A percentile compares a stretch with the other conserved stretches of the same genome.
Evolutionary conservation across 2,888 invertebrate species (phyloP).

Genomic region (Mayetiola destructor): DNA sequence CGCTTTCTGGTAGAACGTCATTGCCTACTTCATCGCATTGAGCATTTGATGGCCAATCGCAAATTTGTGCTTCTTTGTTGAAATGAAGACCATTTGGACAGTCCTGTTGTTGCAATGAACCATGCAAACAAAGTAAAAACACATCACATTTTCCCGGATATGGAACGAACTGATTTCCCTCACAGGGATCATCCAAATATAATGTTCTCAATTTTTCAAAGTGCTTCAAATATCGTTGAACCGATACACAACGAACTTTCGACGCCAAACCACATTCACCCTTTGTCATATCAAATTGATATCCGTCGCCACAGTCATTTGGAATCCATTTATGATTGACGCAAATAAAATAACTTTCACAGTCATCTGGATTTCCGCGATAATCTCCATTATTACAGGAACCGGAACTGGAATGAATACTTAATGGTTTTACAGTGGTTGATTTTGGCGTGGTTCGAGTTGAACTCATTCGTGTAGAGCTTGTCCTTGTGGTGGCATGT

Average conservation of each 20-base stretch:
- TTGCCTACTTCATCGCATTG: constrained; percentile 36
- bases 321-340: constrained; percentile 54
- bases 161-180: constrained; percentile 47
- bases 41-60: constrained; percentile 57
- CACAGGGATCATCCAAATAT: constrained; percentile 40
- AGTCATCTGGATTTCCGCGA: constrained; percentile 51
- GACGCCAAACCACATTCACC: constrained; percentile 63
- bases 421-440: constrained; percentile 26
- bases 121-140: constrained; percentile 67
- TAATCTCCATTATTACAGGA: constrained; percentile 58
- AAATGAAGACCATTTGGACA: constrained; percentile 62
- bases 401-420: constrained; percentile 29
- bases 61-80: constrained; percentile 37
- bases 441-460: constrained; percentile 26
- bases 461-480: constrained; percentile 23
- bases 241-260: constrained; percentile 43
- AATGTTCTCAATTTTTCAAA: constrained; percentile 22
- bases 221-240: constrained; percentile 26
- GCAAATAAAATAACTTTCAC: constrained; percentile 62
- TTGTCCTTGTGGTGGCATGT: constrained; percentile 28
- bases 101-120: constrained; percentile 52
- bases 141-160: constrained; percentile 55
- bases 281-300: constrained; percentile 53
- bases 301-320: constrained; percentile 59
- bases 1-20: constrained; percentile 8